A percentile compares a stretch with the other conserved stretches of the same genome.
Evolutionary conservation across 2,888 invertebrate species (phyloP).

Genomic region (Crioceris asparagi): DNA sequence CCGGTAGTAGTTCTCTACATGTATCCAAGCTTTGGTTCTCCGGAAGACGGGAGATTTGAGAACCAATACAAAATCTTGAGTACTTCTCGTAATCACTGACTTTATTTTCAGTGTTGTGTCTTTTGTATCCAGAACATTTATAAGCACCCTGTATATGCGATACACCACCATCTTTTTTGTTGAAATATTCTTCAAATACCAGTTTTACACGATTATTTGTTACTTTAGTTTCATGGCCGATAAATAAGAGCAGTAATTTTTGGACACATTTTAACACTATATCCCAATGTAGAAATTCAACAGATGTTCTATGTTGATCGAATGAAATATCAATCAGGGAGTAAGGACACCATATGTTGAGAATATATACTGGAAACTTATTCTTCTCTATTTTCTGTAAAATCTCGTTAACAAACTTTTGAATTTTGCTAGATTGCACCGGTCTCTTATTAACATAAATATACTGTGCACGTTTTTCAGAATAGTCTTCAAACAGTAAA

Average conservation of each 20-base stretch:
- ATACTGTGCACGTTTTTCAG: conserved; percentile 45
- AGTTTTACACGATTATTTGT: not conserved
- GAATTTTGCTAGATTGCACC: conserved; percentile 43
- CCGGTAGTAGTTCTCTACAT: conserved; percentile 19
- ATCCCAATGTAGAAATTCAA: conserved; percentile 45
- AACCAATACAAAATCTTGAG: too few species aligned
- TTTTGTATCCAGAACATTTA: conserved; percentile 37
- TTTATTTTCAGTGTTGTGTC: conserved; percentile 28
- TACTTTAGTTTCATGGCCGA: conserved; percentile 23
- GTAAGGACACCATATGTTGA: conserved; percentile 45
- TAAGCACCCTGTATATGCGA: conserved; percentile 35
- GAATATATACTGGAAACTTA: conserved; percentile 40
- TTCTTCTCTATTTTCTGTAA: conserved; percentile 12
- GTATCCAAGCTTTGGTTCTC: not conserved
- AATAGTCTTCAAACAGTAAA: conserved; percentile 43
- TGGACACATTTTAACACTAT: conserved; percentile 36
- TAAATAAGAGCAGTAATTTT: conserved; percentile 29
- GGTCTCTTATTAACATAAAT: conserved; percentile 56
- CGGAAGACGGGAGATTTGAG: too few species aligned
- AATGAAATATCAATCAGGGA: conserved; percentile 41
- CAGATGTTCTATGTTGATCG: conserved; percentile 40
- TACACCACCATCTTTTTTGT: conserved; percentile 28
- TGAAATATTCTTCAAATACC: too few species aligned
- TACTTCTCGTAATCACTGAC: not conserved
- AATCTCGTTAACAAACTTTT: conserved; percentile 32